Evolutionary conservation across 2,888 invertebrate genomes (phyloP).

Genomic region (Sphecodes monilicornis): DNA sequence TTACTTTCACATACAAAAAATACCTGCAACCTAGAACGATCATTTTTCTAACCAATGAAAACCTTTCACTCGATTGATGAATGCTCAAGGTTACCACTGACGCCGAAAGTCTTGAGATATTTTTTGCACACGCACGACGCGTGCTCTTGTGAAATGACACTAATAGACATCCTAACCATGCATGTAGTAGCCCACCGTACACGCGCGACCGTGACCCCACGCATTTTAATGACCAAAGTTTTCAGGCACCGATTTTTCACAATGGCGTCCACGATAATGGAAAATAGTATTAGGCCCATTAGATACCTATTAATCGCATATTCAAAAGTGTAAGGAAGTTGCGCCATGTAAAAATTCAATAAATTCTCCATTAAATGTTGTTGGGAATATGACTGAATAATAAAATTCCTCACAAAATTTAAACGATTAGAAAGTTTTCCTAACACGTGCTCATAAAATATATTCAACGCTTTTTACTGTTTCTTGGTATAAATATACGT

Average conservation of each 20-base stretch:
- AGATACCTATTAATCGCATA: background rate
- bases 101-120: slow-evolving; percentile 67
- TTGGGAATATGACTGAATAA: too few relatives aligned
- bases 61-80: slow-evolving; percentile 66
- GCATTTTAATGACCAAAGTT: slow-evolving; percentile 31
- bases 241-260: slow-evolving; percentile 15
- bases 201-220: slow-evolving; percentile 60
- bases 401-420: background rate
- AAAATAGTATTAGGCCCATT: background rate
- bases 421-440: background rate
- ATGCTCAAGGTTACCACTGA: slow-evolving; percentile 63
- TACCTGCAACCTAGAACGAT: slow-evolving; percentile 10
- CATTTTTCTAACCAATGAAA: slow-evolving; percentile 54
- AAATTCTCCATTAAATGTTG: background rate
- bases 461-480: background rate
- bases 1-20: background rate
- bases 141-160: slow-evolving; percentile 67
- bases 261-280: background rate
- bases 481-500: too few relatives aligned
- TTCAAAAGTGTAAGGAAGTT: background rate
- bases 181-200: slow-evolving; percentile 26
- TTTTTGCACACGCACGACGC: slow-evolving; percentile 63
- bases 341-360: background rate
- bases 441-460: background rate
- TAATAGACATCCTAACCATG: slow-evolving; percentile 42